A percentile compares a stretch with the other conserved stretches of the same genome.
phyloP scores from a whole-genome alignment of 2,797 vertebrate genomes.

The Calcarius lapponicus region DNA sequence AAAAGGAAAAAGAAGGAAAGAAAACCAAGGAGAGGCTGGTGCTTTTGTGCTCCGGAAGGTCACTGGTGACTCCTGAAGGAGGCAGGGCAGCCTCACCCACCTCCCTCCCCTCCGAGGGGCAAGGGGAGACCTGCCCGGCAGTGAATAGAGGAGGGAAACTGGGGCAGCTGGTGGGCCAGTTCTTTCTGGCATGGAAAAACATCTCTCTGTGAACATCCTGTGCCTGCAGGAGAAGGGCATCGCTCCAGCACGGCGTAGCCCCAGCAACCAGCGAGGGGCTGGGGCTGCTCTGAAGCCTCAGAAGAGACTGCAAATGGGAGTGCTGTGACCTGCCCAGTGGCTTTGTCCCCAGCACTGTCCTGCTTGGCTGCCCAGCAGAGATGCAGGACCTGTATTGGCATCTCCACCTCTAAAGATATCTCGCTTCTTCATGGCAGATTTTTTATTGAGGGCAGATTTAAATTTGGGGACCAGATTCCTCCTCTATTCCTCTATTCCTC shows the following conservation, averaged over 20 bases:
- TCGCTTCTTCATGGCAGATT: accelerated
- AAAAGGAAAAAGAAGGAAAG: not conserved
- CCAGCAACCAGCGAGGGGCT: not conserved
- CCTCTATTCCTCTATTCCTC: not conserved
- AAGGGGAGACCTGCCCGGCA: not conserved
- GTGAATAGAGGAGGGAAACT: conserved; percentile 20
- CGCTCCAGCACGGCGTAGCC: not conserved
- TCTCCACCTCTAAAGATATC: not conserved
- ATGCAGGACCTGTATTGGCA: not conserved
- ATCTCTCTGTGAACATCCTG: not conserved
- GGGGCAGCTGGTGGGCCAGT: not conserved
- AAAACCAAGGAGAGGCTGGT: not conserved
- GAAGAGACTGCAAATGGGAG: not conserved
- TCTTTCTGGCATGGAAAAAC: not conserved
- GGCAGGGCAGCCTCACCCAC: not conserved
- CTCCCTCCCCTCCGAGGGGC: not conserved
- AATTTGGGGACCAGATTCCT: not conserved
- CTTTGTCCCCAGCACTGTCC: not conserved
- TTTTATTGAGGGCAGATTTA: not conserved
- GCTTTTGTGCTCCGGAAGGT: conserved; percentile 28
- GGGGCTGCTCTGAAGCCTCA: not conserved
- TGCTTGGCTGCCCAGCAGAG: not conserved
- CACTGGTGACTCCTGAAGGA: not conserved
- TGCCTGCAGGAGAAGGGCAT: not conserved
- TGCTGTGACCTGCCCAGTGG: accelerated